phyloP scores from a whole-genome alignment of 2,888 invertebrate genomes.

The Dascillus cervinus region DNA sequence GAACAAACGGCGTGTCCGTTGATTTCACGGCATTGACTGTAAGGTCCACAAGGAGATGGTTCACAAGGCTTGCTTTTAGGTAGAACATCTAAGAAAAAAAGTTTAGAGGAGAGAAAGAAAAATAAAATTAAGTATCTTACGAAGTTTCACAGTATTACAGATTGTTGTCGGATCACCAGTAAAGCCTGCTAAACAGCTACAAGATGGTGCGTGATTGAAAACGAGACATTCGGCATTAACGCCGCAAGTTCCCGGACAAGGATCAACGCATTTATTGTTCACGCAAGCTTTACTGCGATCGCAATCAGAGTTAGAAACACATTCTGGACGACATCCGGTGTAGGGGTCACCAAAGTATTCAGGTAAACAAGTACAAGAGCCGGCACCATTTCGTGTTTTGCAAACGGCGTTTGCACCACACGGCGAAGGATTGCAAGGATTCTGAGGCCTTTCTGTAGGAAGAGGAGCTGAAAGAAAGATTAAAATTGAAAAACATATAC shows the following conservation, averaged over 20 bases:
- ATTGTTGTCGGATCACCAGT: constrained; percentile 53
- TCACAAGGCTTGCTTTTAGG: constrained; percentile 47
- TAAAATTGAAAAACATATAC: too few species aligned
- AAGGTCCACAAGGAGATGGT: constrained; percentile 61
- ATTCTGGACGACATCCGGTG: constrained; percentile 60
- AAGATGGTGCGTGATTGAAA: constrained; percentile 59
- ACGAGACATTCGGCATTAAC: constrained; percentile 52
- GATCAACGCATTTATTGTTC: constrained; percentile 57
- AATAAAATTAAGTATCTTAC: constrained; percentile 28
- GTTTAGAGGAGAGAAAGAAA: constrained; percentile 13
- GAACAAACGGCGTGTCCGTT: constrained; percentile 58
- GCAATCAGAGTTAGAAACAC: constrained; percentile 60
- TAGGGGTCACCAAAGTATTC: constrained; percentile 60
- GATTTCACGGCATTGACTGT: constrained; percentile 55
- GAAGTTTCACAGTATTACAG: constrained; percentile 36
- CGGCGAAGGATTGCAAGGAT: constrained; percentile 57
- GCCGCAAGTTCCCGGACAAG: constrained; percentile 53
- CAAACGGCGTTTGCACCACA: constrained; percentile 63
- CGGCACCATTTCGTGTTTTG: constrained; percentile 54
- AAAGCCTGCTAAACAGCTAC: constrained; percentile 52
- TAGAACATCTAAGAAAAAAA: constrained; percentile 25
- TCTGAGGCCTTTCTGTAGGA: constrained; percentile 41
- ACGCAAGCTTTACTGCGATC: constrained; percentile 55
- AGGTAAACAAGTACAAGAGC: constrained; percentile 55
- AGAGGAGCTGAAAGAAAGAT: constrained; percentile 41